Evolutionary conservation across 1,140 invertebrate species (phyloP), one percentile per base, ranked within the genome.

Genomic region (Calephelis virginiensis): DNA sequence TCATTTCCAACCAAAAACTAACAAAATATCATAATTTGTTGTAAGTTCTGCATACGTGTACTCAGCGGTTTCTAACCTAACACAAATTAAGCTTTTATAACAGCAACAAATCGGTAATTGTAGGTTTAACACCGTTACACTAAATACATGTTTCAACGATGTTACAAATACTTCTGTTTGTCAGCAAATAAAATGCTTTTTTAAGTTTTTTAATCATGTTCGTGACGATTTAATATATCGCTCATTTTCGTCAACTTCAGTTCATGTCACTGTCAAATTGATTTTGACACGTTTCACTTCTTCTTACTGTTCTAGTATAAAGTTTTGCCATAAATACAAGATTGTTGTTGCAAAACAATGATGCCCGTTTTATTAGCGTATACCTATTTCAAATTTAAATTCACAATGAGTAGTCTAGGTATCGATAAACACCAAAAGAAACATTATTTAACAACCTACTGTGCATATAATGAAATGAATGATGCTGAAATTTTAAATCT

Each of bases 1-100:
- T 86, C 85, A 90, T 90, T 83, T 85, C 85, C 79, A 63, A 49
- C 68, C 63, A 61, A 69, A 68, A 76, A 77, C 73, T 74, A 63
- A 76, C 63, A 77, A 73, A 83, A 72, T 74, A 82, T 80, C 66
- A 78, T 77, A 69, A 71, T 76, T 73, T 71, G 76, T 61, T 61
- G 73, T 64, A 72, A 79, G 71, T 72, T 82, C 81, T 91, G 89
- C 86, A 89, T 89, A 89, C 89, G 87, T 91, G 89, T 91, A 89
- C 82, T 82, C 43, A 77, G 78, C 77, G 77, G 77, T 81, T 77
- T 75, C 73, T 88, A 89, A 86, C 86, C 86, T 89, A 62, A 73
- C 28, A 63, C 14, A 50, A 64, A 67, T 46, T 7, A 62, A 62
- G 61, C 45, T 59, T 53, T 60, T 63, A 56, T 62, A 62, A 45